phyloP scores from a whole-genome alignment of 2,888 invertebrate genomes.

The Stenchaetothrips biformis region DNA sequence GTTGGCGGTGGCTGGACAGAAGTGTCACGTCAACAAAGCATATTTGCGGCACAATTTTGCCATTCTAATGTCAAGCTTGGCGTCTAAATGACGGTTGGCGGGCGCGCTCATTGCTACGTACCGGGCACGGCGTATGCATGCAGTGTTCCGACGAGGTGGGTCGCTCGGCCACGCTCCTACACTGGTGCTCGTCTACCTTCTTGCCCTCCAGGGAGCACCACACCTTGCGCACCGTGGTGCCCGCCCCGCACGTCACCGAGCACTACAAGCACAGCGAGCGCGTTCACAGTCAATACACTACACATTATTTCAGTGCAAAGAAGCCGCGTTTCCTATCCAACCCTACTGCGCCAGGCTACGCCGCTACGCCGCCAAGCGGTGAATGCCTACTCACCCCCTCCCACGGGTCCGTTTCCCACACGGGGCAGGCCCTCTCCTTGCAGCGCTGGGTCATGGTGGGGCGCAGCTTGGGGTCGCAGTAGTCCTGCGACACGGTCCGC shows the following conservation, averaged over 20 bases:
- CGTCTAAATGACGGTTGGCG: too few species aligned
- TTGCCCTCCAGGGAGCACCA: constrained; percentile 42
- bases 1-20: constrained; percentile 37
- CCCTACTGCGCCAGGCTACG: background rate
- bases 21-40: too few species aligned
- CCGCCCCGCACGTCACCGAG: constrained; percentile 51
- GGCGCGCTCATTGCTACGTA: background rate
- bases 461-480: constrained; percentile 46
- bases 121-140: constrained; percentile 25
- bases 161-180: background rate
- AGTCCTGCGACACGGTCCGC: constrained; percentile 44
- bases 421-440: constrained; percentile 46
- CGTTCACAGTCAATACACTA: background rate
- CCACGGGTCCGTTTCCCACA: constrained; percentile 39
- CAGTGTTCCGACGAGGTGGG: constrained; percentile 3
- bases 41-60: too few species aligned
- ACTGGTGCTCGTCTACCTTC: constrained; percentile 12
- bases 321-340: background rate
- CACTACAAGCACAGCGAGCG: constrained; percentile 41
- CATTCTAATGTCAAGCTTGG: too few species aligned
- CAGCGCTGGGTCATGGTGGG: constrained; percentile 46
- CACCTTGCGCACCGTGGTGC: constrained; percentile 47
- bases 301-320: background rate
- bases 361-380: too few species aligned
- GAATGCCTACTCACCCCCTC: constrained; percentile 34